Percentiles rank a stretch among this genome's conserved stretches.
Conservation (phyloP, 2,113 vertebrate genomes). For the Scytalopus superciliaris region DNA sequence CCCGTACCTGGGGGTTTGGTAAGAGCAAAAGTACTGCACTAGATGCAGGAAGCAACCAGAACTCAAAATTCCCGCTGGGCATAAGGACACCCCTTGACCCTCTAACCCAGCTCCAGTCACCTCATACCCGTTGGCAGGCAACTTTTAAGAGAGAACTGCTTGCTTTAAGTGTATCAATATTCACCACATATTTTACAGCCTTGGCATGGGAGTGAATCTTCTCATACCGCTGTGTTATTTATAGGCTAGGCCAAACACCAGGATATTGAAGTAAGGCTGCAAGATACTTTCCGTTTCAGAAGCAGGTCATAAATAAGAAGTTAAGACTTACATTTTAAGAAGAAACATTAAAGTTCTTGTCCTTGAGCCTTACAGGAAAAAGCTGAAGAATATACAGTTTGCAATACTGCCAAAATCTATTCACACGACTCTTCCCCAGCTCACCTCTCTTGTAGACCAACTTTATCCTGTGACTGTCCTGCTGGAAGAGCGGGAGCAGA, state of each 20-base stretch:
- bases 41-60: background rate
- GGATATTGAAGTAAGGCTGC: constrained; percentile 30
- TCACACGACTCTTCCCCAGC: background rate
- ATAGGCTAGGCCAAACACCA: background rate
- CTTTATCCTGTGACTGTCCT: background rate
- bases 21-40: background rate
- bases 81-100: background rate
- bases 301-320: constrained; percentile 61
- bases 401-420: background rate
- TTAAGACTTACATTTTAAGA: constrained; percentile 41
- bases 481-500: background rate
- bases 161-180: background rate
- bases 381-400: background rate
- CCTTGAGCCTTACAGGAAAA: constrained; percentile 43
- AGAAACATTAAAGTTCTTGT: background rate
- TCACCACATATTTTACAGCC: background rate
- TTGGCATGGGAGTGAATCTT: background rate
- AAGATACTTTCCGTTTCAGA: constrained; percentile 23
- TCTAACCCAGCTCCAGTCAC: background rate
- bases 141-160: background rate
- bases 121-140: rapidly evolving
- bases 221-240: constrained; percentile 26
- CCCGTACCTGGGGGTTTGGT: background rate
- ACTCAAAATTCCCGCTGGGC: background rate
- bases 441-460: background rate